Percentiles rank a stretch among this genome's conserved stretches.
These are phyloP conservation scores for Cydia fagiglandana DNA, from an alignment of 1,140 invertebrate species.

Conservation along the genomic window DNA sequence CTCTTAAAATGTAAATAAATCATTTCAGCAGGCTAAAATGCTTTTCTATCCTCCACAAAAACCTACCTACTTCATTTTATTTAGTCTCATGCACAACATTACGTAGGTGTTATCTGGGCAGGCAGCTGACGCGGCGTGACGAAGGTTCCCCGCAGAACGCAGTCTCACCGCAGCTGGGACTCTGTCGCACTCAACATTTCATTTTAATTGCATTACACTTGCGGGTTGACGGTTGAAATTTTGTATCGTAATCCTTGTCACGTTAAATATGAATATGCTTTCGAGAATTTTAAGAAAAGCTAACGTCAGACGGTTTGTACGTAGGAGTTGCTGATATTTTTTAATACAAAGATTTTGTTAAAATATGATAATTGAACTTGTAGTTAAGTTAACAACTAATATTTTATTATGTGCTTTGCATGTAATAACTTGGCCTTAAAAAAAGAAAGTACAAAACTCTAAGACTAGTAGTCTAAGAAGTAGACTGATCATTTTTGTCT, in stretches of 20 bases:
- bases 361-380: too few species aligned
- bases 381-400: too few species aligned
- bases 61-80: constrained; percentile 16
- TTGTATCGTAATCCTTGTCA: constrained; percentile 20
- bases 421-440: too few species aligned
- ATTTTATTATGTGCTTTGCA: too few species aligned
- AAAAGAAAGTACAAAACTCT: too few species aligned
- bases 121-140: constrained; percentile 32
- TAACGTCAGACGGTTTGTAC: neutral
- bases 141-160: constrained; percentile 33
- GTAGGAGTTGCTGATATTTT: neutral
- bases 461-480: too few species aligned
- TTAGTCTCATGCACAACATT: constrained; percentile 21
- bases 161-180: constrained; percentile 25
- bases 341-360: neutral
- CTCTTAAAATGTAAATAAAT: neutral
- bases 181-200: constrained; percentile 31
- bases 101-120: constrained; percentile 24
- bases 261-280: constrained; percentile 16
- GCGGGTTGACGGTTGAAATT: constrained; percentile 17
- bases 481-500: too few species aligned
- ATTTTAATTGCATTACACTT: constrained; percentile 32
- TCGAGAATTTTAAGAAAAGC: constrained; percentile 14
- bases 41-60: neutral
- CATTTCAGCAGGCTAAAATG: neutral